Base-by-base conservation (phyloP, 1,140 invertebrate genomes). In the Solenopsis invicta region DNA sequence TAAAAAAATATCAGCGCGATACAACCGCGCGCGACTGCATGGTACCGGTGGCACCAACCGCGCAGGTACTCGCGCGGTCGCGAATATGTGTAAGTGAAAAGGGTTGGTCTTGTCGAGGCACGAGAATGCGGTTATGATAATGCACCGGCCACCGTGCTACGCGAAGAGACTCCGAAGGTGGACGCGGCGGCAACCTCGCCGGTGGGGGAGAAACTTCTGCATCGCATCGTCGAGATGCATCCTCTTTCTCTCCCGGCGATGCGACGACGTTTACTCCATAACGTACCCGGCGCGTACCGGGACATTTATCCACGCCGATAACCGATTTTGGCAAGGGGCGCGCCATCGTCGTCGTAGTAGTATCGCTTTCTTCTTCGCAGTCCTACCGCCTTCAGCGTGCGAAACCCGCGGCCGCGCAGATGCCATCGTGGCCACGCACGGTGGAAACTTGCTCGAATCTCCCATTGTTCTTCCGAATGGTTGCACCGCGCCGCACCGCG, bases 101-200 rank as follows among this genome's bases (percentile, higher is more conserved):
- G 91, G 92, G 92, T 93, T 93, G 92, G 59, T 90, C 89, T 91
- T 90, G 90, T 87, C 89, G 78, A 90, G 90, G 94, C 91, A 92
- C 91, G 92, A 93, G 94, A 95, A 94, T 95, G 94, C 93, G 92
- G 94, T 95, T 95, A 95, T 95, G 94, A 95, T 95, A 95, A 95
- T 95, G 93, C 92, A 93, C 82, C 91, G 92, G 94, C 94, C 94
- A 95, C 94, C 91, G 94, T 92, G 93, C 94, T 95, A 95, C 94
- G 94, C 94, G 93, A 91, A 92, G 80, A 90, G 75, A 90, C 89
- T 90, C 78, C 67, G 88, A 74, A 89, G 76, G 52, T 89, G 66
- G 78, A 89, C 85, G 89, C 50, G 48, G 81, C 59, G 29, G 81
- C 82, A 54, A 29, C 34, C 66, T 66, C 56, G 48, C 74, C 56